phyloP scores from a whole-genome alignment of 2,797 vertebrate genomes.

The Vipera ursinii region DNA sequence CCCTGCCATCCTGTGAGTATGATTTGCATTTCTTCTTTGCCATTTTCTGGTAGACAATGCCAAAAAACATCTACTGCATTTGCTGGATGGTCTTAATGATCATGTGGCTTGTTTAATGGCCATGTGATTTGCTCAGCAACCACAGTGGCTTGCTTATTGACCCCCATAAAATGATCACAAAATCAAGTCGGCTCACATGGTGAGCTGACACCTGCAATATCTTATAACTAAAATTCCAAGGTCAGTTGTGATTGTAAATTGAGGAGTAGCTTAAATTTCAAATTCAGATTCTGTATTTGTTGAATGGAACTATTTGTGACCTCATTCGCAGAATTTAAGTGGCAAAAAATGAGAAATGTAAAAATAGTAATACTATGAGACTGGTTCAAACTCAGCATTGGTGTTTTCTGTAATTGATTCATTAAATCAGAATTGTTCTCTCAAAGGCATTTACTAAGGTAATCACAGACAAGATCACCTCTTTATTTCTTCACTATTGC shows the following conservation, averaged over 20 bases:
- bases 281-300: background rate
- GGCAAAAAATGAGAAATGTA: background rate
- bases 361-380: background rate
- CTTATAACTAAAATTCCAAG: background rate
- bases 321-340: background rate
- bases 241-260: background rate
- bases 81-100: background rate
- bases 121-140: background rate
- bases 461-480: background rate
- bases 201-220: background rate
- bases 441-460: background rate
- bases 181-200: background rate
- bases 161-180: background rate
- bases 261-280: background rate
- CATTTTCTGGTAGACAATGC: background rate
- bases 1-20: no score
- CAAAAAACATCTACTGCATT: background rate
- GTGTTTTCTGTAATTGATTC: background rate
- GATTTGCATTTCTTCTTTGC: no score
- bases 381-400: background rate
- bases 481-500: background rate
- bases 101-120: background rate
- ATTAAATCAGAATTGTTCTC: background rate
- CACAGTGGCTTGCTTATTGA: background rate
- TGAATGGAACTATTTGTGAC: background rate